phyloP scores from a whole-genome alignment of 2,888 invertebrate species.

The Mimas tiliae region DNA sequence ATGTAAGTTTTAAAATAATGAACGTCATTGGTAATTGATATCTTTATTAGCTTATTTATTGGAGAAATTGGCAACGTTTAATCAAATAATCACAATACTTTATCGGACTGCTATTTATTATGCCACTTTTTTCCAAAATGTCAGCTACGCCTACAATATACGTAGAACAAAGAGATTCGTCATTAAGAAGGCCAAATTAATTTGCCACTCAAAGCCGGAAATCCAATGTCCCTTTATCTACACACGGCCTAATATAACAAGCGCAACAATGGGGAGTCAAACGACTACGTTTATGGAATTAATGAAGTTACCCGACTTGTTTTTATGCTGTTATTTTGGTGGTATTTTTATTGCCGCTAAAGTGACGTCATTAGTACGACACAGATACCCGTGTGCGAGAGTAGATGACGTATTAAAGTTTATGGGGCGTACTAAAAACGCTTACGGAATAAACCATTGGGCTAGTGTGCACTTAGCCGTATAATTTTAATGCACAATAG shows the following conservation, averaged over 20 bases:
- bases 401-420: no score
- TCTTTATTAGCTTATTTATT: no score
- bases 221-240: conserved; percentile 54
- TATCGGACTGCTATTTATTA: no score
- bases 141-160: conserved; percentile 42
- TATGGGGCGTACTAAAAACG: no score
- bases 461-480: no score
- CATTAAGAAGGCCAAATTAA: conserved; percentile 50
- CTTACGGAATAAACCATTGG: no score
- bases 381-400: no score
- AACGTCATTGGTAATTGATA: no score
- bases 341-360: conserved; percentile 55
- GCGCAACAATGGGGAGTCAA: conserved; percentile 52
- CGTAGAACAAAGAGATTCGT: conserved; percentile 50
- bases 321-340: conserved; percentile 62
- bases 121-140: conserved; percentile 29
- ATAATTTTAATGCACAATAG: no score
- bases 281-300: conserved; percentile 61
- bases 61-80: no score
- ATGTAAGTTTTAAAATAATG: no score
- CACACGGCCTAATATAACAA: conserved; percentile 54
- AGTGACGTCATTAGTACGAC: conserved; percentile 26
- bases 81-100: no score
- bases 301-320: conserved; percentile 61
- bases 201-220: conserved; percentile 45